phyloP scores from a whole-genome alignment of 92 coral and sea anemone species.

The Bergia sp. region DNA sequence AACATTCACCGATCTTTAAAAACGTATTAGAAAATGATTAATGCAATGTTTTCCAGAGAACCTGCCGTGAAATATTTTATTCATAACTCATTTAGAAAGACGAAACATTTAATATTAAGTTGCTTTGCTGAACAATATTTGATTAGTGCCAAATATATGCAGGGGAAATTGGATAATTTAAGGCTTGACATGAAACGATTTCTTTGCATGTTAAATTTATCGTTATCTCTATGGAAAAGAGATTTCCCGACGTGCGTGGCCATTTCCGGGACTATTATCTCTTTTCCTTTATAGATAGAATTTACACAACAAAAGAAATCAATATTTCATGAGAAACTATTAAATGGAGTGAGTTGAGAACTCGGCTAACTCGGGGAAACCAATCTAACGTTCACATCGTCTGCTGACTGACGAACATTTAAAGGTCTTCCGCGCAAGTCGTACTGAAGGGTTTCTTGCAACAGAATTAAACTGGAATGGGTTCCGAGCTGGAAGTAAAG shows the following conservation, averaged over 20 bases:
- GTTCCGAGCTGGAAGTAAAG: slow-evolving; percentile 42
- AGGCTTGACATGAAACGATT: slow-evolving; percentile 14
- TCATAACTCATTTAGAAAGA: slow-evolving; percentile 34
- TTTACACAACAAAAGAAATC: slow-evolving; percentile 89
- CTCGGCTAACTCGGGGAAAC: slow-evolving; percentile 41
- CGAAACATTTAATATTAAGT: slow-evolving; percentile 45
- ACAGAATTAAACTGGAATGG: slow-evolving; percentile 45
- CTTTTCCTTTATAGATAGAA: slow-evolving; percentile 71
- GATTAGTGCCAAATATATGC: slow-evolving; percentile 39
- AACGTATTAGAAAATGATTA: slow-evolving; percentile 7
- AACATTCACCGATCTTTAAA: background rate
- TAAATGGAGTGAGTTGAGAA: slow-evolving; percentile 56
- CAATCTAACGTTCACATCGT: background rate
- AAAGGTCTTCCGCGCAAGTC: slow-evolving; percentile 38
- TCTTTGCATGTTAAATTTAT: slow-evolving; percentile 28
- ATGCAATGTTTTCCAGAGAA: slow-evolving; percentile 14
- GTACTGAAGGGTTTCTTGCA: slow-evolving; percentile 34
- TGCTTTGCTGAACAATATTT: slow-evolving; percentile 47
- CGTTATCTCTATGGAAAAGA: slow-evolving; percentile 30
- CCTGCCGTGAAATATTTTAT: slow-evolving; percentile 47
- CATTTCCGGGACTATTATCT: slow-evolving; percentile 78
- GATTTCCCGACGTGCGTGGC: slow-evolving; percentile 22
- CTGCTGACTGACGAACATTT: slow-evolving; percentile 29
- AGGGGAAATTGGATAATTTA: slow-evolving; percentile 46
- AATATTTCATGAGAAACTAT: slow-evolving; percentile 77